phyloP scores from a whole-genome alignment of 2,113 vertebrate species.

The Serinus canaria region DNA sequence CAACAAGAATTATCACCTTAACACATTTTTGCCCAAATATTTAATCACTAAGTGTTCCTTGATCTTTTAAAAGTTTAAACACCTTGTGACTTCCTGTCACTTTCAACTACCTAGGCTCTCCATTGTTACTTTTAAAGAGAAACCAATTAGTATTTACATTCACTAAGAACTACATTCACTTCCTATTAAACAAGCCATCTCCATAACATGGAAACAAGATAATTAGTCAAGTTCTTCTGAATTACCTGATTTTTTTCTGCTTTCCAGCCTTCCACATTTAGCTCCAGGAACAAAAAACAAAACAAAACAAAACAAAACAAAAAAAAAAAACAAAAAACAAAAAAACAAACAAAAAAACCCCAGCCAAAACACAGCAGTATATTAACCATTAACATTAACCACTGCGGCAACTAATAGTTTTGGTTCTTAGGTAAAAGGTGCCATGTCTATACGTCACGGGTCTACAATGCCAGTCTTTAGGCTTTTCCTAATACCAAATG shows the following conservation, averaged over 20 bases:
- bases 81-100: neutral
- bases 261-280: neutral
- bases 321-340: neutral
- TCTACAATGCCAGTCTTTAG: neutral
- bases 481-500: neutral
- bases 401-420: neutral
- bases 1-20: neutral
- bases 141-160: neutral
- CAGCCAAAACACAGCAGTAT: neutral
- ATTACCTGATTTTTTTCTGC: neutral
- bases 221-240: neutral
- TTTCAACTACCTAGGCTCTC: neutral
- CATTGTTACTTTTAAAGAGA: neutral
- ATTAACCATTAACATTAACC: neutral
- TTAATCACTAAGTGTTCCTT: neutral
- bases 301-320: no score
- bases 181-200: neutral
- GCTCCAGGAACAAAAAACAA: neutral
- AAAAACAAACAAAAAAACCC: no score
- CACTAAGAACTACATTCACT: neutral
- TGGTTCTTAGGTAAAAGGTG: neutral
- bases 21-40: neutral
- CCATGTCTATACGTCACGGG: neutral
- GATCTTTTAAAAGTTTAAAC: neutral
- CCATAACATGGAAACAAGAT: neutral